Percentiles rank a stretch among this genome's conserved stretches.
These are phyloP conservation scores for Operophtera brumata DNA, from an alignment of 2,888 invertebrate genomes.

Conservation along the genomic window DNA sequence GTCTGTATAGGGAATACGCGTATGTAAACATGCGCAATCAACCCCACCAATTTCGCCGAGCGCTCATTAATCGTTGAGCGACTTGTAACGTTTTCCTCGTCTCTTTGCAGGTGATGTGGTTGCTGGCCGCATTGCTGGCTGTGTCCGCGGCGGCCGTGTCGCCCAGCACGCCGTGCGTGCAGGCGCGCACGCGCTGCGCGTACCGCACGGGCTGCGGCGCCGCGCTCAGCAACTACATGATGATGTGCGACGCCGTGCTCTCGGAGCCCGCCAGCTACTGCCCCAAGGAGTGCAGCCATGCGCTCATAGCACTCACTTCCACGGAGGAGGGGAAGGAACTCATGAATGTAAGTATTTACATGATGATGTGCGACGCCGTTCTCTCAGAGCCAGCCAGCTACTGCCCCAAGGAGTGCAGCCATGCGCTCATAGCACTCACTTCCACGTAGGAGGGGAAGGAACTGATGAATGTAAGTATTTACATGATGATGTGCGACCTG, in stretches of 20 bases:
- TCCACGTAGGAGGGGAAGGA: slow-evolving; percentile 89
- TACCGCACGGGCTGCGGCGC: slow-evolving; percentile 88
- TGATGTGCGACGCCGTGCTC: slow-evolving; percentile 85
- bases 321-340: slow-evolving; percentile 89
- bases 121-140: slow-evolving; percentile 55
- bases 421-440: slow-evolving; percentile 88
- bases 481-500: slow-evolving; percentile 86
- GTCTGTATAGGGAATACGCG: too few species aligned
- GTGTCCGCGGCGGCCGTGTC: slow-evolving; percentile 56
- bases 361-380: slow-evolving; percentile 86
- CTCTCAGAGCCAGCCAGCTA: slow-evolving; percentile 79
- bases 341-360: slow-evolving; percentile 86
- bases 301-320: slow-evolving; percentile 88
- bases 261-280: slow-evolving; percentile 82
- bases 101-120: slow-evolving; percentile 65
- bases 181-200: slow-evolving; percentile 87
- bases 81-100: background rate
- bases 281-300: slow-evolving; percentile 87
- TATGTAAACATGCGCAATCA: too few species aligned
- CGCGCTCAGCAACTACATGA: slow-evolving; percentile 88
- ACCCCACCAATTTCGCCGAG: too few species aligned
- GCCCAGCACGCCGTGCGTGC: slow-evolving; percentile 79
- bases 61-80: too few species aligned
- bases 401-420: slow-evolving; percentile 87
- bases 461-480: slow-evolving; percentile 86